phyloP scores from a whole-genome alignment of 2,888 invertebrate genomes.

The Cryptosula pallasiana region DNA sequence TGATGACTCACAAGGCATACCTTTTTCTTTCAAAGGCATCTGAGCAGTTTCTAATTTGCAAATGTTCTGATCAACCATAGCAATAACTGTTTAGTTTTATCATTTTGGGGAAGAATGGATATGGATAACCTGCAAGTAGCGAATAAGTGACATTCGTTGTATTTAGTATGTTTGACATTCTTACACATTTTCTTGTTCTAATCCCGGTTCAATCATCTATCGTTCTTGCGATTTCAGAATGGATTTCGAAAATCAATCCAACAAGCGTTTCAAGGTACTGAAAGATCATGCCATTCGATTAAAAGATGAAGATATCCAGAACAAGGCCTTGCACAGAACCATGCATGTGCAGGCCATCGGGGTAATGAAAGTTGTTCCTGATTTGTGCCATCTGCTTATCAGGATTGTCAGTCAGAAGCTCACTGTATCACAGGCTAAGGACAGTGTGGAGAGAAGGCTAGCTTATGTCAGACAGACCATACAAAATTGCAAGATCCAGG shows the following conservation, averaged over 20 bases:
- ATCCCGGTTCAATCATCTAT: no score
- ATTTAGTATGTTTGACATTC: no score
- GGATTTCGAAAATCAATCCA: not conserved
- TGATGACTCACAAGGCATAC: no score
- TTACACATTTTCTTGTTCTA: no score
- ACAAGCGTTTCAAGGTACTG: not conserved
- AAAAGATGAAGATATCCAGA: not conserved
- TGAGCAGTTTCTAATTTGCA: no score
- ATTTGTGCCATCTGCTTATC: slow-evolving; percentile 8
- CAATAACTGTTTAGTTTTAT: no score
- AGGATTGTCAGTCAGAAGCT: not conserved
- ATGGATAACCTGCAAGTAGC: no score
- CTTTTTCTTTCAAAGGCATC: no score
- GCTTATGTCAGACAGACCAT: slow-evolving; percentile 19
- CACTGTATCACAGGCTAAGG: slow-evolving; percentile 10
- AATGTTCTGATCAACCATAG: no score
- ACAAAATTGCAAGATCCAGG: slow-evolving; percentile 12
- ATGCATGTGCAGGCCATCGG: not conserved
- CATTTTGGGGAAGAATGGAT: no score
- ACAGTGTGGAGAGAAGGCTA: slow-evolving; percentile 22
- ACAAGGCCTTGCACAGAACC: not conserved
- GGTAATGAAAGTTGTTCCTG: slow-evolving; percentile 1
- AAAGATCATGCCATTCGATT: not conserved
- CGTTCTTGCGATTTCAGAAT: no score
- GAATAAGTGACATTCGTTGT: no score